Conservation (phyloP, 1,140 invertebrate genomes). For the Eueides isabella region DNA sequence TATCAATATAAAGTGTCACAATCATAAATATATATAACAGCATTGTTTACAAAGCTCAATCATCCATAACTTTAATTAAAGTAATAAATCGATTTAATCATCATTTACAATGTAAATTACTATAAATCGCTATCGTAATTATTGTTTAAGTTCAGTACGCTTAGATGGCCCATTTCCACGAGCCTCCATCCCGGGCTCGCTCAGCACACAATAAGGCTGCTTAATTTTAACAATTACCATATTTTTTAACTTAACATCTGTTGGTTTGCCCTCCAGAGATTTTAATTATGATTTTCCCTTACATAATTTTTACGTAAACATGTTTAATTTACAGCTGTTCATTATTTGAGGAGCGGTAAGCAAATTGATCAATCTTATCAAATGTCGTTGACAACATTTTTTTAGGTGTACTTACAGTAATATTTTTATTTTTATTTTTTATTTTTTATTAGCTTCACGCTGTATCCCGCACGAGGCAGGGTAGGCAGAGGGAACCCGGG, state of each 20-base stretch:
- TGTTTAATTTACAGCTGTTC: neutral
- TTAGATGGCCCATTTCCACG: constrained; percentile 27
- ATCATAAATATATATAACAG: neutral
- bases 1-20: neutral
- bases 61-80: neutral
- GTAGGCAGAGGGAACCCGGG: too few relatives aligned
- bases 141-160: neutral
- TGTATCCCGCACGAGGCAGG: too few relatives aligned
- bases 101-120: neutral
- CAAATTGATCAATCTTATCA: neutral
- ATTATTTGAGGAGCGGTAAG: neutral
- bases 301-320: constrained; percentile 27
- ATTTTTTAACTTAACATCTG: constrained; percentile 33
- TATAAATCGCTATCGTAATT: neutral
- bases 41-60: neutral
- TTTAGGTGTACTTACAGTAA: too few relatives aligned
- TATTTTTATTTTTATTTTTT: too few relatives aligned
- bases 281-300: constrained; percentile 35
- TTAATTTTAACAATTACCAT: constrained; percentile 38
- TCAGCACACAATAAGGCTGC: constrained; percentile 30
- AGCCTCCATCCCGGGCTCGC: constrained; percentile 19
- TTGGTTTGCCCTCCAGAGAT: constrained; percentile 29
- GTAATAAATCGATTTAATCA: neutral
- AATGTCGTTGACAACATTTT: too few relatives aligned
- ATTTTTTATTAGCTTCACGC: too few relatives aligned